Evolutionary conservation across 2,888 invertebrate species (phyloP).

Genomic region (Heliconius charithonia): DNA sequence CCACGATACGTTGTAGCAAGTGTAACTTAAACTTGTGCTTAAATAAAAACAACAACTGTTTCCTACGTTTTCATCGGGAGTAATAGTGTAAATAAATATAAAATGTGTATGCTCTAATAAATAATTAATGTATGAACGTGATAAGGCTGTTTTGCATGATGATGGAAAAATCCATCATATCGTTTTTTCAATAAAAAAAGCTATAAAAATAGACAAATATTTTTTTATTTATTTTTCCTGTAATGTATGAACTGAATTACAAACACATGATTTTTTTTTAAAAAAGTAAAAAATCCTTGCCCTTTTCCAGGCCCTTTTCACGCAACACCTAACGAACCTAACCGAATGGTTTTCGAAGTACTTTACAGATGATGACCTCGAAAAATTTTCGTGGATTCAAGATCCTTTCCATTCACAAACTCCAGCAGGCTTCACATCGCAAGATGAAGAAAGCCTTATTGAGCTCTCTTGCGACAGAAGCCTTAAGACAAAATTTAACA

Average conservation of each 20-base stretch:
- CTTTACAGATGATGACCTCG: conserved; percentile 7
- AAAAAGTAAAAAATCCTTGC: neutral
- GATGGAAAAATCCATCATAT: conserved; percentile 9
- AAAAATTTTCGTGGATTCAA: conserved; percentile 4
- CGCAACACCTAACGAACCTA: no score
- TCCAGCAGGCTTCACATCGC: no score
- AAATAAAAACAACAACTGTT: conserved; percentile 22
- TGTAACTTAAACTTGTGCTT: conserved; percentile 24
- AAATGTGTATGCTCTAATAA: conserved; percentile 13
- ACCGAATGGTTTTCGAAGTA: neutral
- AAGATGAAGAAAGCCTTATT: no score
- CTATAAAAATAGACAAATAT: conserved; percentile 1
- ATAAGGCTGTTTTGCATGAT: conserved; percentile 14
- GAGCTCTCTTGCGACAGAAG: no score
- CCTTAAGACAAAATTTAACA: no score
- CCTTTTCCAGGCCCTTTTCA: no score
- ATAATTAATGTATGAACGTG: conserved; percentile 14
- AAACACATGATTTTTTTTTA: neutral
- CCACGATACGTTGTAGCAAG: conserved; percentile 30
- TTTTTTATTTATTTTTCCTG: conserved; percentile 4
- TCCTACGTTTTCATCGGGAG: conserved; percentile 16
- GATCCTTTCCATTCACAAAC: no score
- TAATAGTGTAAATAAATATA: conserved; percentile 16
- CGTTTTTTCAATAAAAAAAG: conserved; percentile 7
- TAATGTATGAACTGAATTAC: conserved; percentile 9